Conservation (phyloP, 2,888 invertebrate species). For the Microplitis deprimator region DNA sequence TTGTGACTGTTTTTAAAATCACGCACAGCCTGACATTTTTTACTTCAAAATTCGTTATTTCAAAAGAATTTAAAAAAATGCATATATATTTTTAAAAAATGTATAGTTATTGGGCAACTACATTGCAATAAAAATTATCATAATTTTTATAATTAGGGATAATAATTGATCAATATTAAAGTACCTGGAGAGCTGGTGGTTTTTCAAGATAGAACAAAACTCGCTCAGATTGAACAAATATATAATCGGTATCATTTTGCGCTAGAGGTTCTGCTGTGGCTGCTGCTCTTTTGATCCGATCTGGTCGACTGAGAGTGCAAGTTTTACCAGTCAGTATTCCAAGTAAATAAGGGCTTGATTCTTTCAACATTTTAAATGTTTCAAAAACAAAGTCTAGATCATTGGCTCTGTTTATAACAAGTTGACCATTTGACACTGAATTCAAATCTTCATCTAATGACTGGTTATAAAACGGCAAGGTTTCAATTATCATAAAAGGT, state of each 20-base stretch:
- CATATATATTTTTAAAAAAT: no score
- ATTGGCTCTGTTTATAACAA: conserved; percentile 50
- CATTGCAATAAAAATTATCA: no score
- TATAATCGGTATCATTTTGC: conserved; percentile 24
- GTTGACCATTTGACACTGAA: conserved; percentile 58
- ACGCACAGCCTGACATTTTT: no score
- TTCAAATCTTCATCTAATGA: conserved; percentile 71
- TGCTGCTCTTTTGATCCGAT: conserved; percentile 59
- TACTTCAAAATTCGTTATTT: no score
- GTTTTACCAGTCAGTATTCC: conserved; percentile 61
- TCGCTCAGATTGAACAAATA: conserved; percentile 42
- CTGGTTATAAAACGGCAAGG: conserved; percentile 71
- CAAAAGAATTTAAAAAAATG: no score
- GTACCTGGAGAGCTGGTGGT: conserved; percentile 50
- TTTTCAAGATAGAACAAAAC: conserved; percentile 56
- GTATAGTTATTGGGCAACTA: no score
- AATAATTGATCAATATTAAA: neutral
- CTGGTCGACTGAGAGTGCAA: conserved; percentile 57
- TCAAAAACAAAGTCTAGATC: conserved; percentile 57
- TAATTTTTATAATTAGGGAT: no score
- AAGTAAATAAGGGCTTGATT: conserved; percentile 61
- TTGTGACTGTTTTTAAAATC: no score
- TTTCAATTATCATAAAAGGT: conserved; percentile 74
- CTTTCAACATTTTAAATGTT: conserved; percentile 62
- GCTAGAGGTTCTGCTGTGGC: conserved; percentile 3